Percentiles rank a stretch among this genome's conserved stretches.
phyloP scores from a whole-genome alignment of 2,888 invertebrate species.

The Chalcosyrphus nemorum region DNA sequence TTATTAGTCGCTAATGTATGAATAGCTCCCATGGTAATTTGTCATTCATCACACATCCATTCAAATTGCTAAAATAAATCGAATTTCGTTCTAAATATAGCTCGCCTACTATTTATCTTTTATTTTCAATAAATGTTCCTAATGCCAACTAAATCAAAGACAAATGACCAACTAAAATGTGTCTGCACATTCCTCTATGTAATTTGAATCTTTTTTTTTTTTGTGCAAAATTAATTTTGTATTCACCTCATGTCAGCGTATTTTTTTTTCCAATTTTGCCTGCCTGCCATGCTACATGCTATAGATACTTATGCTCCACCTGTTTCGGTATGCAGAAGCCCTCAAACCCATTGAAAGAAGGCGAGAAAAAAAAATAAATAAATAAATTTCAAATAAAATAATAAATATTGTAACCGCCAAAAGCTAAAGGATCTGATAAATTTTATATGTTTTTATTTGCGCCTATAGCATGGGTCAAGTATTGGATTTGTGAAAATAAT shows the following conservation, averaged over 20 bases:
- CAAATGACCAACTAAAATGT: neutral
- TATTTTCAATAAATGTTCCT: neutral
- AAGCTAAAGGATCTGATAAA: no score
- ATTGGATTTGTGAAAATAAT: no score
- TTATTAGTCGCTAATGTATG: no score
- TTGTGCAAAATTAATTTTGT: neutral
- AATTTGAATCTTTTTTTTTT: neutral
- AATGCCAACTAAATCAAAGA: neutral
- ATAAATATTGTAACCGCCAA: neutral
- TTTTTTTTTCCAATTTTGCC: neutral
- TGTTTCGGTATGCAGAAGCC: neutral
- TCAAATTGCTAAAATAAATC: neutral
- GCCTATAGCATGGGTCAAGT: no score
- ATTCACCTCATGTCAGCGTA: neutral
- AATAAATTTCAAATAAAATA: neutral
- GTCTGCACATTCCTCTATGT: neutral
- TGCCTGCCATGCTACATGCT: constrained; percentile 5
- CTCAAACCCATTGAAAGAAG: neutral
- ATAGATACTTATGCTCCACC: constrained; percentile 6
- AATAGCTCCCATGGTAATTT: neutral
- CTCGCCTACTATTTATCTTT: neutral
- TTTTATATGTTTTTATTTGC: no score
- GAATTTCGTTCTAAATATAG: neutral
- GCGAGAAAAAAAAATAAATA: neutral
- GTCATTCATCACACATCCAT: neutral